Base-by-base conservation (phyloP, 2,888 invertebrate species). In the Nemotelus nigrinus region DNA sequence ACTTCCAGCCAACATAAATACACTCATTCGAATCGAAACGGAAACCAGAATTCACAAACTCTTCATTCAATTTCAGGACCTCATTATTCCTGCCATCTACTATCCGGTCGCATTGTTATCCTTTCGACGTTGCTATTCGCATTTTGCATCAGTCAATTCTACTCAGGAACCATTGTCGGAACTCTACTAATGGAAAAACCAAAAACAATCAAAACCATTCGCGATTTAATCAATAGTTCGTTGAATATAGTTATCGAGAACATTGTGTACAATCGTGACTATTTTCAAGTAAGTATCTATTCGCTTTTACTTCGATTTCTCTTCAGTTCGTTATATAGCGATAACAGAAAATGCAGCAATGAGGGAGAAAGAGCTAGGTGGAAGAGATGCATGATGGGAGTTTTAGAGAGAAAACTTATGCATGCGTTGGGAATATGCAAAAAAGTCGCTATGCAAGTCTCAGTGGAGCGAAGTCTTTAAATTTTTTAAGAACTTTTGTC, bases 91-190 rank as follows among this genome's bases (percentile, higher is more conserved):
- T 86, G 88, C 55, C 84, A 84, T 48, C 85, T 89, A 0, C 85
- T 88, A 43, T 89, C 92, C 0, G 88, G 90, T 2, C 89, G 90
- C 78, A 85, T 90, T 63, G 85, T 90, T 44, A 86, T 89, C 2
- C 87, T 91, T 74, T 87, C 88, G 1, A 88, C 89, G 1, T 88
- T 90, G 65, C 74, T 91, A 1, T 91, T 91, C 83, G 88, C 91
- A 0, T 88, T 92, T 79, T 88, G 90, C 39, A 85, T 92, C 64
- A 92, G 91, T 84, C 92, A 92, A 83, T 93, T 92, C 84, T 93
- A 93, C 84, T 92, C 92, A 63, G 93, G 92, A 1, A 91, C 90
- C 68, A 90, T 93, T 68, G 92, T 93, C 1, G 92, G 93, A 0
- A 90, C 91, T 0, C 83, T 92, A 77, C 85, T 93, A 53, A 89